Base-by-base conservation (phyloP, 2,113 vertebrate species). In the Chlorodrepanis virens region DNA sequence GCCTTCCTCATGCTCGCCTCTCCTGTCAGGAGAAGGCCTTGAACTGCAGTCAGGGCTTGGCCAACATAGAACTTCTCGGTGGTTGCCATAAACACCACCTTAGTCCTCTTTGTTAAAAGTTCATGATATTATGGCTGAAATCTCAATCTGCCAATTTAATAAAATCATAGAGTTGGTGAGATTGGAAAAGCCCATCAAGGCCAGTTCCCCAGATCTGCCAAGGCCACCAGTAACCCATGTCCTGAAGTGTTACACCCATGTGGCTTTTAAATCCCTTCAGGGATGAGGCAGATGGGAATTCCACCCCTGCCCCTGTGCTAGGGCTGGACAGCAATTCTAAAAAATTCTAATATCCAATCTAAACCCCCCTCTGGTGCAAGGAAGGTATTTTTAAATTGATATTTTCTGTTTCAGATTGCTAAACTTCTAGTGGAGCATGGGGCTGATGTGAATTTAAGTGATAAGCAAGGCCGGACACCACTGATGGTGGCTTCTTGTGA, bases 401-500 rank as follows among this genome's bases (percentile, higher is more conserved):
- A 0, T 8, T 81, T 88, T 87, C 33, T 90, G 8, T 97, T 83
- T 74, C 96, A 99, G 99, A 98, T 99, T 76, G 98, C 98, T 61
- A 98, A 99, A 68, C 88, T 99, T 92, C 98, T 99, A 22, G 83
- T 99, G 96, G 98, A 99, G 70, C 98, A 90, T 0, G 99, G 99
- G 31, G 98, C 99, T 22, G 99, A 99, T 40, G 98, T 99, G 69
- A 99, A 99, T 83, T 79, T 98, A 57, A 99, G 98, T 23, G 99
- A 99, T 98, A 99, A 98, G 95, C 99, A 99, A 97, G 99, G 99
- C 65, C 98, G 99, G 87, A 99, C 99, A 4, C 98, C 99, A 4
- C 98, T 99, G 49, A 99, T 99, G 99, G 99, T 99, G 97, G 99
- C 99, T 11, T 98, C 99, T 49, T 99, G 99, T 44, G 99, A 99